Evolutionary conservation across 1,140 invertebrate species (phyloP), one percentile per base, ranked within the genome.

Genomic region (Nebria ingens): DNA sequence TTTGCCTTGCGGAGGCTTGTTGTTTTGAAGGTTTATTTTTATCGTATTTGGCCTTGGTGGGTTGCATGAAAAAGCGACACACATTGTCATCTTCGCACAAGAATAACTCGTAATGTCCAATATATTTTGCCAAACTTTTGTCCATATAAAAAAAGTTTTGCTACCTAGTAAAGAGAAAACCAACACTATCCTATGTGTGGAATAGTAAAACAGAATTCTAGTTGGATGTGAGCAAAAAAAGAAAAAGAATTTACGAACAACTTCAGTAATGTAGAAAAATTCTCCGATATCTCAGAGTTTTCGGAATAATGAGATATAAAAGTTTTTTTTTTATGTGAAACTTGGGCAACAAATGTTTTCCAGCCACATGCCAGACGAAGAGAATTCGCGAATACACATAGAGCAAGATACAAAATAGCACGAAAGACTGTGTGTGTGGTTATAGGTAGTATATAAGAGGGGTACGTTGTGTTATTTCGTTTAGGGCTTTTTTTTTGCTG

Each of bases 231-330:
- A n/a, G 25, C n/a, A 6, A 17, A 13, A 29, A 45, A 45, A 45
- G 40, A 45, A 45, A 45, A 45, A 45, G 40, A 12, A 45, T 45
- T 45, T 45, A 17, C 9, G 40, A 45, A 17, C 9, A 45, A 45
- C 40, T 45, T 45, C 40, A 17, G 40, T 45, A 45, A 45, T 45
- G 40, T 45, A 45, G 40, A 45, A 45, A 45, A 45, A 45, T 45
- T 45, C 17, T 17, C 40, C 40, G 40, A 45, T 45, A 45, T 45
- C 40, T 45, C 40, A 45, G 40, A 45, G 40, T 45, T 45, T 45
- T 45, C 40, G 40, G 40, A 45, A 45, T 45, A 45, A 45, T 45
- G 40, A 45, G 40, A 45, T 45, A 45, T 45, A 45, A 45, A 45
- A 45, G 17, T 9, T 45, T 45, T 45, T n/a, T n/a, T 34, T 45